Evolutionary conservation across 2,888 invertebrate genomes (phyloP), one percentile per base, ranked within the genome.

Genomic region (Lypha dubia): DNA sequence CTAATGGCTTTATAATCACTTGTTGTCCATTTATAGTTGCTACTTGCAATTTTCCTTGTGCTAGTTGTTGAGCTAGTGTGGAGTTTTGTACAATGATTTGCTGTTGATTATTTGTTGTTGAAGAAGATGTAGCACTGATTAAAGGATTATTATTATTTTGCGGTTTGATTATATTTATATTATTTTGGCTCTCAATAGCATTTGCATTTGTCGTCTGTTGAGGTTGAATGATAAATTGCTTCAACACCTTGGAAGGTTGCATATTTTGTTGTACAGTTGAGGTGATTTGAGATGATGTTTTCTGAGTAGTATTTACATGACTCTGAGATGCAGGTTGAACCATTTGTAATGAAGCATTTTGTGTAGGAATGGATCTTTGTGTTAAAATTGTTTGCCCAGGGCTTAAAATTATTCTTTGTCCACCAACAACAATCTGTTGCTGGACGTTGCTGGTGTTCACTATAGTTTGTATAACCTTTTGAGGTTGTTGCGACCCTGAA

Each of bases 1-100:
- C 96, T 11, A 96, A 94, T 0, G 96, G 95, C 60, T 96, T 93
- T 82, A 97, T 96, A 56, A 97, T 93, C 35, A 97, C 96, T 91
- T 97, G 97, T 89, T 97, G 97, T 0, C 97, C 97, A 90, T 96
- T 96, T 32, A 97, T 95, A 0, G 96, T 96, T 0, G 97, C 96
- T 76, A 97, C 93, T 90, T 97, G 96, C 9, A 97, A 94, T 91
- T 97, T 97, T 8, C 97, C 97, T 17, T 95, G 94, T 1, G 96
- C 96, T 83, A 97, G 93, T 91, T 97, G 97, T 90, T 96, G 96
- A 17, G 96, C 96, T 51, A 97, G 92, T 20, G 94, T 94, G 3
- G 95, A 95, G 91, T 96, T 96, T 89, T 95, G 96, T 60, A 96
- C 95, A 60, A 96, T 95, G 80, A 96, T 95, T 92, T 96, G 96